phyloP scores from a whole-genome alignment of 2,797 vertebrate species.

The Rhadinocentrus ornatus region DNA sequence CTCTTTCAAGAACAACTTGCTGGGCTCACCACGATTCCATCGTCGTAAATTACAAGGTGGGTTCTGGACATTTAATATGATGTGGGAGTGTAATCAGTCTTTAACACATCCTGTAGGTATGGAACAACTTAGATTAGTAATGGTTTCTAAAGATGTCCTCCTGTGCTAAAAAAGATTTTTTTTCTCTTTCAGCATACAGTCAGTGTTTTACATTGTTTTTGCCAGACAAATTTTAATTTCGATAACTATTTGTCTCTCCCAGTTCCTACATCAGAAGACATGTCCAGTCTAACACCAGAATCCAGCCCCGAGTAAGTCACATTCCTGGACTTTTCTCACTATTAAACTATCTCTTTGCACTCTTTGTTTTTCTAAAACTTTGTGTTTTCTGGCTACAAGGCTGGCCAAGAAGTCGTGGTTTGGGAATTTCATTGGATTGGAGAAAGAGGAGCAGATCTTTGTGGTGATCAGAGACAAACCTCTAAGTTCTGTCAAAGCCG shows the following conservation, averaged over 20 bases:
- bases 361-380: conserved; percentile 1
- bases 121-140: neutral
- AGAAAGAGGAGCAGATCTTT: conserved; percentile 96
- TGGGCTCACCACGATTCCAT: conserved; percentile 93
- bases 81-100: neutral
- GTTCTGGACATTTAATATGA: conserved; percentile 1
- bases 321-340: neutral
- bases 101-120: neutral
- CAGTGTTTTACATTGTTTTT: neutral
- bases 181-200: conserved; percentile 2
- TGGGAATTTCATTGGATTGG: conserved; percentile 93
- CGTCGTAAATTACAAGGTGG: conserved; percentile 94
- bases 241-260: conserved; percentile 44
- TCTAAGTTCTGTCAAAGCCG: conserved; percentile 94
- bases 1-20: conserved; percentile 94
- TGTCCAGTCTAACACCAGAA: conserved; percentile 94
- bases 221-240: neutral
- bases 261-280: conserved; percentile 94
- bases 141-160: conserved; percentile 1
- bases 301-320: conserved; percentile 93
- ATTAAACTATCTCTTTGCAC: neutral
- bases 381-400: conserved; percentile 67
- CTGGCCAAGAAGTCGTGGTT: conserved; percentile 96
- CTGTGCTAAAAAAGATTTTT: neutral
- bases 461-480: conserved; percentile 94